Evolutionary conservation across 2,888 invertebrate genomes (phyloP).

Genomic region (Zelleria hepariella): DNA sequence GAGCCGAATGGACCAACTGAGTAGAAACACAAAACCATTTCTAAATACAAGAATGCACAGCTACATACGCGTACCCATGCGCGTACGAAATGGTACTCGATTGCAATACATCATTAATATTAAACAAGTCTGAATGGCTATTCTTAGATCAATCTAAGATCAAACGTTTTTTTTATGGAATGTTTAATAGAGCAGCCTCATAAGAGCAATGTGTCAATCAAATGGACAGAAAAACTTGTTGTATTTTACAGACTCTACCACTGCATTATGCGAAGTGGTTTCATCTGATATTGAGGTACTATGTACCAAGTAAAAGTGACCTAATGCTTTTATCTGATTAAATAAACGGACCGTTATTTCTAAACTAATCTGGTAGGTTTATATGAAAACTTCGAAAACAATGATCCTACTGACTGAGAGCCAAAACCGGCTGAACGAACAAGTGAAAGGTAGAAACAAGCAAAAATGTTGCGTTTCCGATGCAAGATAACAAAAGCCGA

Average conservation of each 20-base stretch:
- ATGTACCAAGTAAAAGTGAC: no score
- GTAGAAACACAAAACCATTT: conserved; percentile 34
- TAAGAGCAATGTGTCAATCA: neutral
- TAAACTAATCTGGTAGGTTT: no score
- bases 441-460: conserved; percentile 39
- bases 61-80: neutral
- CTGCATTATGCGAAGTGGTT: no score
- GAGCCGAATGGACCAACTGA: conserved; percentile 47
- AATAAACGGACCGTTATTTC: no score
- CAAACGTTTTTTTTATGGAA: neutral
- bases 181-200: neutral
- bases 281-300: no score
- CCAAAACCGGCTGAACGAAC: conserved; percentile 5
- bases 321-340: no score
- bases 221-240: neutral
- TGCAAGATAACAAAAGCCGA: conserved; percentile 49
- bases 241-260: no score
- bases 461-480: conserved; percentile 52
- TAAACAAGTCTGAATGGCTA: neutral
- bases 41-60: conserved; percentile 9
- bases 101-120: neutral
- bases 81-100: neutral
- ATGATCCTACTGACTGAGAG: conserved; percentile 6
- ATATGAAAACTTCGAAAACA: no score
- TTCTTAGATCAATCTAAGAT: neutral